Percentiles rank a stretch among this genome's conserved stretches.
phyloP scores from a whole-genome alignment of 2,113 vertebrate species.

The Seriola rivoliana region DNA sequence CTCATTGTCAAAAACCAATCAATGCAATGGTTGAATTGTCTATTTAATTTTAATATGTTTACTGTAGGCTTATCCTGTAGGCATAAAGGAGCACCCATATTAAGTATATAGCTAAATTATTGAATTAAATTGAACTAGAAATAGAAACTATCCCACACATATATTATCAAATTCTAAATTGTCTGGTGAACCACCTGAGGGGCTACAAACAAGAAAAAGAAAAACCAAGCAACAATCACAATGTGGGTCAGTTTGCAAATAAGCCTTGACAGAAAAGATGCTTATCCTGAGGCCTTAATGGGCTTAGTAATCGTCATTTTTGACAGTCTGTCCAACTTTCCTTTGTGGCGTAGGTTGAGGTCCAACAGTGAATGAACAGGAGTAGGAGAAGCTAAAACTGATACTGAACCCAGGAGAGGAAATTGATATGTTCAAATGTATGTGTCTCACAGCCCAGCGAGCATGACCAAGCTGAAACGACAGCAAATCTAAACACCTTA shows the following conservation, averaged over 20 bases:
- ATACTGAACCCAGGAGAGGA: background rate
- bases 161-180: background rate
- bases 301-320: conserved; percentile 53
- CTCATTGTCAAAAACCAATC: no score
- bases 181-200: background rate
- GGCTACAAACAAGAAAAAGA: background rate
- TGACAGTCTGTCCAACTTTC: conserved; percentile 37
- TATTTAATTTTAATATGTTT: no score
- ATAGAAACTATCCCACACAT: background rate
- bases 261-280: conserved; percentile 55
- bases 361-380: conserved; percentile 3
- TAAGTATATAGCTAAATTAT: background rate
- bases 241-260: conserved; percentile 56
- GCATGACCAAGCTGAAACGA: conserved; percentile 28
- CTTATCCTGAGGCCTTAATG: conserved; percentile 60
- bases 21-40: no score
- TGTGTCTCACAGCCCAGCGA: conserved; percentile 11
- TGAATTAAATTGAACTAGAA: background rate
- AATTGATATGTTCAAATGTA: background rate
- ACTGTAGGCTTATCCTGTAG: no score
- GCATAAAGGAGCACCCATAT: no score
- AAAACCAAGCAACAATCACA: background rate
- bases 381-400: background rate
- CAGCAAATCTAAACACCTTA: conserved; percentile 32
- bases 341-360: conserved; percentile 13